Percentiles rank a stretch among this genome's conserved stretches.
phyloP scores from a whole-genome alignment of 2,797 vertebrate genomes.

The Rhynchonycteris naso region DNA sequence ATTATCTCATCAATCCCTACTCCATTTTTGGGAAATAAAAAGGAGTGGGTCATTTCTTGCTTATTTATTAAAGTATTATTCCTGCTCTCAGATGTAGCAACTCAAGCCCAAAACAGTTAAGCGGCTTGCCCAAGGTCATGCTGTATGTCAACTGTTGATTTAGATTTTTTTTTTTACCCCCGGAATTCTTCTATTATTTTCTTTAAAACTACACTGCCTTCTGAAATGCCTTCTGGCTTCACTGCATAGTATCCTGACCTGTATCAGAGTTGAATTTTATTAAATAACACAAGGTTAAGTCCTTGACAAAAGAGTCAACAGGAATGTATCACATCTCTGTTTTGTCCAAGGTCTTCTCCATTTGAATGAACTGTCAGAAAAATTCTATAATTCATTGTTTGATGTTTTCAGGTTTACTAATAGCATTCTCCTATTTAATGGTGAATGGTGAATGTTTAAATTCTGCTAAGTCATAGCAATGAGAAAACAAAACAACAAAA shows the following conservation, averaged over 20 bases:
- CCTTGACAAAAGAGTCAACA: constrained; percentile 61
- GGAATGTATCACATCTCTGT: constrained; percentile 24
- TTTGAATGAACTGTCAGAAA: constrained; percentile 65
- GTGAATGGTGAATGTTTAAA: not conserved
- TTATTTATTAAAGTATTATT: constrained; percentile 19
- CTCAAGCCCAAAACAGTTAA: constrained; percentile 44
- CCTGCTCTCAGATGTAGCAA: not conserved
- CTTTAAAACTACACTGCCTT: constrained; percentile 48
- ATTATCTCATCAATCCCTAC: constrained; percentile 69
- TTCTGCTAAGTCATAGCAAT: constrained; percentile 7
- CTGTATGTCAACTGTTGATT: constrained; percentile 36
- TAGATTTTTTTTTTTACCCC: constrained; percentile 42
- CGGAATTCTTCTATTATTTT: constrained; percentile 51
- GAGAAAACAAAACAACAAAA: not conserved
- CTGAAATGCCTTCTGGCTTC: constrained; percentile 41
- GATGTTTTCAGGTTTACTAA: constrained; percentile 33
- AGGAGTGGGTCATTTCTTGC: not conserved
- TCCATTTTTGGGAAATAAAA: constrained; percentile 36
- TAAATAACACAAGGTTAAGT: constrained; percentile 68
- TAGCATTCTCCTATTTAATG: not conserved
- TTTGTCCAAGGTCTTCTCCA: constrained; percentile 52
- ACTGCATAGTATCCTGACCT: constrained; percentile 50
- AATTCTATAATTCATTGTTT: constrained; percentile 64
- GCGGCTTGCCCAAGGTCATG: constrained; percentile 43
- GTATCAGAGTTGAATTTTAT: constrained; percentile 62